phyloP scores from a whole-genome alignment of 2,888 invertebrate species.

The Agonopterix arenella region DNA sequence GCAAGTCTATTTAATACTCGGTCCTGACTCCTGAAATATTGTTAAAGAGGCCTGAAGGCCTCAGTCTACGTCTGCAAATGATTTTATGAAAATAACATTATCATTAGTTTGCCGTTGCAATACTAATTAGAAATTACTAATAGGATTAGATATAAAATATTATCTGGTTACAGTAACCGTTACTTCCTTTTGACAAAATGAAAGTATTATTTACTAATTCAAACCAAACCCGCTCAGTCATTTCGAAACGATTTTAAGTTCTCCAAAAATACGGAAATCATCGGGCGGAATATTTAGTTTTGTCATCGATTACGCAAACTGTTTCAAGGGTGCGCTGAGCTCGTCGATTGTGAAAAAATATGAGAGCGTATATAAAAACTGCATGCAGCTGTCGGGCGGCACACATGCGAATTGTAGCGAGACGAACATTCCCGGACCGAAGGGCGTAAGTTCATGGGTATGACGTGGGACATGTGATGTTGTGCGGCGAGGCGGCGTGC shows the following conservation, averaged over 20 bases:
- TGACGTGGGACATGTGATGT: conserved; percentile 27
- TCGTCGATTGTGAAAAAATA: conserved; percentile 72
- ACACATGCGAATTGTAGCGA: conserved; percentile 74
- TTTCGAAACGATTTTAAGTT: conserved; percentile 36
- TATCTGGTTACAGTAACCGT: background rate
- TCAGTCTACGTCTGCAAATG: no score
- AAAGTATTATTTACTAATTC: conserved; percentile 5
- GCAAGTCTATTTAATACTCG: no score
- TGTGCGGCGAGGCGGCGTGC: conserved; percentile 17
- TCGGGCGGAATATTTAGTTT: conserved; percentile 77
- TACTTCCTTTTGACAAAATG: background rate
- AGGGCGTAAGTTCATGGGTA: conserved; percentile 32
- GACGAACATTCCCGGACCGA: conserved; percentile 14
- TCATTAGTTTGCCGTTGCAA: no score
- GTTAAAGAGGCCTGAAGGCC: no score
- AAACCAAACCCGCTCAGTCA: conserved; percentile 19
- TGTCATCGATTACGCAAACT: conserved; percentile 78
- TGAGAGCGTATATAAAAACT: conserved; percentile 73
- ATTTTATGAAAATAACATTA: no score
- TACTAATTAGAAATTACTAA: background rate
- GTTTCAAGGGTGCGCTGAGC: conserved; percentile 74
- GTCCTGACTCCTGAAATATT: no score
- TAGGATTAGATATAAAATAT: background rate
- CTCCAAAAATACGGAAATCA: conserved; percentile 75
- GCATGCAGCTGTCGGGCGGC: conserved; percentile 69